Evolutionary conservation across 2,113 vertebrate species (phyloP).

Genomic region (Macrotus californicus): DNA sequence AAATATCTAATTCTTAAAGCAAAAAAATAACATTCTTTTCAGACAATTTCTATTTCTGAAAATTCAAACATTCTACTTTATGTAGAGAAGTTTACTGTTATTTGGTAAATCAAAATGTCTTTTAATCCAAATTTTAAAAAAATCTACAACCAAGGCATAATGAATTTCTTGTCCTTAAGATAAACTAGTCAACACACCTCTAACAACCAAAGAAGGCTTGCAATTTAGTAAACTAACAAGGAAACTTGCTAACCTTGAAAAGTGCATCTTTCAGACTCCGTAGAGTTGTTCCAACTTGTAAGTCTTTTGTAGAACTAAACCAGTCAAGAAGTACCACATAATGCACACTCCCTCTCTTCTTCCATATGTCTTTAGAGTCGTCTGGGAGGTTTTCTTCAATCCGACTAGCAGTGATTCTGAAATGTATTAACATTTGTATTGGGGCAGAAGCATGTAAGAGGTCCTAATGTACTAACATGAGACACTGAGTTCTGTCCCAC

Average conservation of each 20-base stretch:
- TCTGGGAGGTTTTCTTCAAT: conserved; percentile 93
- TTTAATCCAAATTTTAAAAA: not conserved
- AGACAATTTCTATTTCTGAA: conserved; percentile 18
- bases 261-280: conserved; percentile 97
- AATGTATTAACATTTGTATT: conserved; percentile 62
- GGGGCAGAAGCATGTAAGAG: not conserved
- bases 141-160: not conserved
- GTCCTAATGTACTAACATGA: not conserved
- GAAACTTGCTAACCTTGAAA: conserved; percentile 86
- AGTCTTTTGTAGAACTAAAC: conserved; percentile 91
- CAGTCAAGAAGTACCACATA: conserved; percentile 95
- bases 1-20: conserved; percentile 14
- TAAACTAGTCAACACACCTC: not conserved
- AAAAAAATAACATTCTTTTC: conserved; percentile 28
- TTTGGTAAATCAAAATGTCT: not conserved
- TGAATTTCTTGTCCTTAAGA: not conserved
- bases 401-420: conserved; percentile 90
- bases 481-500: not conserved
- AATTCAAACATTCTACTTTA: conserved; percentile 7
- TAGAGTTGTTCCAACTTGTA: conserved; percentile 90
- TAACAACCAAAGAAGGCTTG: not conserved
- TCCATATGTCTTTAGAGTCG: conserved; percentile 88
- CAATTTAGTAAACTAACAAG: not conserved
- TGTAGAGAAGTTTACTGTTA: not conserved
- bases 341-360: conserved; percentile 85